Percentiles rank a stretch among this genome's conserved stretches.
phyloP scores from a whole-genome alignment of 2,888 invertebrate species.

The Philereme transversata region DNA sequence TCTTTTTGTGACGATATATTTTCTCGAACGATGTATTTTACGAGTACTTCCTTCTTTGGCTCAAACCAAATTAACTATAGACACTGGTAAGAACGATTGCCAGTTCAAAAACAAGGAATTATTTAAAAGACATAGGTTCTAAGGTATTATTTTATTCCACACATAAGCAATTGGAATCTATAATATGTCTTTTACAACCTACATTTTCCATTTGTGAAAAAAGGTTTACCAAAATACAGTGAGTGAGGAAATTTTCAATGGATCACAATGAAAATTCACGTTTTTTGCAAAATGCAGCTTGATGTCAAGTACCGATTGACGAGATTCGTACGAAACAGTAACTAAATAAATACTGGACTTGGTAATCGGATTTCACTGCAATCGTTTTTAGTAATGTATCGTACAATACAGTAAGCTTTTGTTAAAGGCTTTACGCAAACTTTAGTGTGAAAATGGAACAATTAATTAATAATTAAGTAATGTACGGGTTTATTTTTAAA shows the following conservation, averaged over 20 bases:
- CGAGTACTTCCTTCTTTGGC: too few species aligned
- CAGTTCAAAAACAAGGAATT: too few species aligned
- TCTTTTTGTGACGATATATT: conserved; percentile 4
- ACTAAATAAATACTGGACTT: conserved; percentile 49
- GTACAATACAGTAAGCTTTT: conserved; percentile 46
- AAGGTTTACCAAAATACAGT: conserved; percentile 30
- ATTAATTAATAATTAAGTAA: too few species aligned
- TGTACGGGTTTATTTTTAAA: too few species aligned
- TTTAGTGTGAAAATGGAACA: neutral
- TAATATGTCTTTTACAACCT: conserved; percentile 8
- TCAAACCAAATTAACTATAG: too few species aligned
- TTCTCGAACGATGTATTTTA: conserved; percentile 1
- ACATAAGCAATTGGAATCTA: neutral
- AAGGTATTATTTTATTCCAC: too few species aligned
- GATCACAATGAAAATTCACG: conserved; percentile 36
- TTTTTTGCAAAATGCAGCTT: conserved; percentile 37
- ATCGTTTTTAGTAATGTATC: conserved; percentile 58
- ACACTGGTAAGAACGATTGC: too few species aligned
- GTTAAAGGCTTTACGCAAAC: conserved; percentile 10
- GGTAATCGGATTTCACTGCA: conserved; percentile 57
- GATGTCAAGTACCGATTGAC: conserved; percentile 47
- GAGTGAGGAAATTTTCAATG: conserved; percentile 31
- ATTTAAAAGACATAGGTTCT: too few species aligned
- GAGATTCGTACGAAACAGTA: conserved; percentile 48
- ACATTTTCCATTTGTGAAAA: conserved; percentile 14